These are phyloP conservation scores for Fulmarus glacialis DNA, from an alignment of 2,113 vertebrate species.

Conservation along the genomic window DNA sequence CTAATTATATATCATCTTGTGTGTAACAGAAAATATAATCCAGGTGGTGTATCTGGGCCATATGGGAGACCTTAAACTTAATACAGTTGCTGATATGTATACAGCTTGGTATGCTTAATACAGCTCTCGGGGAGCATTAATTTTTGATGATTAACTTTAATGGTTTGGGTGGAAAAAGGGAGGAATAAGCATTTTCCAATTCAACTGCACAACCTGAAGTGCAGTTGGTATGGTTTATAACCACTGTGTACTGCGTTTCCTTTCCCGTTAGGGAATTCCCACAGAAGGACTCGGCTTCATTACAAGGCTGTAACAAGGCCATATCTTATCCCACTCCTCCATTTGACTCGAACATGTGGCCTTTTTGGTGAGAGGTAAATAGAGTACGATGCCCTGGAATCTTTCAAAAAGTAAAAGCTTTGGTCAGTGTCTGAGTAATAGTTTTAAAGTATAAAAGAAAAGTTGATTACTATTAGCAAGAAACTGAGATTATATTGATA, in stretches of 20 bases:
- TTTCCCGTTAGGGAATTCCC: not conserved
- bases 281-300: not conserved
- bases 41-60: not conserved
- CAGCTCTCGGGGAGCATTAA: not conserved
- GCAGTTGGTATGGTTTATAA: not conserved
- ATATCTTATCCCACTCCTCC: not conserved
- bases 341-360: not conserved
- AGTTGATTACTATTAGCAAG: not conserved
- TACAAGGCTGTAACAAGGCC: not conserved
- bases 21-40: not conserved
- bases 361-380: not conserved
- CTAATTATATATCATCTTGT: not conserved
- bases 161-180: not conserved
- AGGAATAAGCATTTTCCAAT: not conserved
- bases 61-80: not conserved
- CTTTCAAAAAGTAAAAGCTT: not conserved
- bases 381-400: not conserved
- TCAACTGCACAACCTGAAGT: not conserved
- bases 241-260: not conserved
- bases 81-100: not conserved
- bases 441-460: not conserved
- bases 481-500: not conserved
- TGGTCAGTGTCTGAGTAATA: not conserved
- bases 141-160: not conserved
- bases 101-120: not conserved